phyloP scores from a whole-genome alignment of 2,888 invertebrate species.

The Drosophila niveifrons region DNA sequence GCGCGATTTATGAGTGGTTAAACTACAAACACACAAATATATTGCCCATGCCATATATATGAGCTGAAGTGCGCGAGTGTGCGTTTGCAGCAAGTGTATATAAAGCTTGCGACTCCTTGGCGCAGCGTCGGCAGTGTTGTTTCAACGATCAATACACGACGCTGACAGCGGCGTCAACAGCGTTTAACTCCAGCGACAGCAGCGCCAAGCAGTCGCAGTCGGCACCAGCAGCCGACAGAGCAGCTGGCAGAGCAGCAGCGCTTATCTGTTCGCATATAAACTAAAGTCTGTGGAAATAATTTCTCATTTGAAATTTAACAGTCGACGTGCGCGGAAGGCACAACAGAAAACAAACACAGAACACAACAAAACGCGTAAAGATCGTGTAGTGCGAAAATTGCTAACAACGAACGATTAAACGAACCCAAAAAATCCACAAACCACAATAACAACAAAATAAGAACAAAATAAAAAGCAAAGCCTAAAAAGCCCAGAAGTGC shows the following conservation, averaged over 20 bases:
- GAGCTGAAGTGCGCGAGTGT: neutral
- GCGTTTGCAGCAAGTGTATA: constrained; percentile 2
- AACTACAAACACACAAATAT: constrained; percentile 24
- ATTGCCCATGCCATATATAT: neutral
- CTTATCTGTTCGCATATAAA: constrained; percentile 83
- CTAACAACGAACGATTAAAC: constrained; percentile 30
- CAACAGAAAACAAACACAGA: no score
- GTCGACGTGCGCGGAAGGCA: constrained; percentile 71
- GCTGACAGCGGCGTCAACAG: constrained; percentile 36
- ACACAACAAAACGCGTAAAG: constrained; percentile 44
- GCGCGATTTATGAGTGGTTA: constrained; percentile 35
- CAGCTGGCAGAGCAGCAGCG: constrained; percentile 52
- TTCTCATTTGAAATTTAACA: constrained; percentile 84
- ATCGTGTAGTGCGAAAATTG: constrained; percentile 62
- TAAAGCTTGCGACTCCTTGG: constrained; percentile 45
- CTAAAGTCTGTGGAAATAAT: constrained; percentile 77
- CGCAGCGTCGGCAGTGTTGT: constrained; percentile 20
- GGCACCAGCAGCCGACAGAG: constrained; percentile 40
- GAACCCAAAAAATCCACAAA: neutral
- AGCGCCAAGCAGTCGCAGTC: constrained; percentile 30
- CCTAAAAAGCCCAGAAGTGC: constrained; percentile 43
- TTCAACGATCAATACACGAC: constrained; percentile 32
- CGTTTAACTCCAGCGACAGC: constrained; percentile 27
- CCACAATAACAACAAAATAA: constrained; percentile 8
- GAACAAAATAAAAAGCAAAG: constrained; percentile 17